Base-by-base conservation (phyloP, 2,888 invertebrate species). In the Rhagonycha fulva region DNA sequence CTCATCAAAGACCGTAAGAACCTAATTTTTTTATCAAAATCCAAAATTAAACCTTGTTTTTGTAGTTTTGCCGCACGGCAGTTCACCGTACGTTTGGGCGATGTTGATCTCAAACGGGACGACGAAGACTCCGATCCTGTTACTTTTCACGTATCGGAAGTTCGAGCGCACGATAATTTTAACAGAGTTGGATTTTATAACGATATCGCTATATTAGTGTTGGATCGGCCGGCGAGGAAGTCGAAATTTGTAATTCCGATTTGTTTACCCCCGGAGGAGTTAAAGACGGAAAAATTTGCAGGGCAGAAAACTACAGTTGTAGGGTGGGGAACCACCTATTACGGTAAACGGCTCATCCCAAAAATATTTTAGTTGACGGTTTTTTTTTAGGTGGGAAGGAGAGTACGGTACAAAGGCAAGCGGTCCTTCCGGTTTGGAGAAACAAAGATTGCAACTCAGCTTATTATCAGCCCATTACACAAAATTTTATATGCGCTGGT, bases 181-280 rank as follows among this genome's bases (percentile, higher is more conserved):
- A 95, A 94, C 9, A 90, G 96, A 71, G 94, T 96, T 75, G 97
- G 97, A n/a, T 97, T 95, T 87, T 97, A 96, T 87, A 98, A 98
- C 82, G 98, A 98, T 85, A 95, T 98, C 76, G 98, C 98, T 0
- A 87, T 96, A n/a, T 88, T 96, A 63, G 93, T 94, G 79, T 87
- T 96, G 26, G 93, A 91, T 82, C 90, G 93, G 70, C 92, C 93
- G 23, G 96, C 95, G 1, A 91, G 93, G 71, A 95, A 94, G 85
- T 94, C 94, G 0, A 94, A 95, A 85, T 96, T 95, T 87, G 93
- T 96, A 62, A 94, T 95, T 81, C 97, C 97, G 0, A 92, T 97
- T 75, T 97, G 97, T 85, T 88, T 97, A 73, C 97, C 97, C 0
- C 84, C 86, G 11, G 89, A 90, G 0, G 89, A 91, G n/a, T 88